Evolutionary conservation across 2,888 invertebrate species (phyloP).

Genomic region (Luperina testacea): DNA sequence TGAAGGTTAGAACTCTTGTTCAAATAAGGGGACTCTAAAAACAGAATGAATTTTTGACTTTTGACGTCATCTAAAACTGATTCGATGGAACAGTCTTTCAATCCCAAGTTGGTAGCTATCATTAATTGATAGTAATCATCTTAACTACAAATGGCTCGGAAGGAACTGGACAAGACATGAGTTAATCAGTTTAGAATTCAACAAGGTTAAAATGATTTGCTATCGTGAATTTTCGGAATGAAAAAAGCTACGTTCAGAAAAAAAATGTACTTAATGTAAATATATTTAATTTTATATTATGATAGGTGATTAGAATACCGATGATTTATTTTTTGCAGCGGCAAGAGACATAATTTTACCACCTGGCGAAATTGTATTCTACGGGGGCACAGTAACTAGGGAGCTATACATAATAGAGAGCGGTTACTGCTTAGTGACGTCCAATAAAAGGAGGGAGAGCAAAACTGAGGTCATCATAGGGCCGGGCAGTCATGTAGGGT

Average conservation of each 20-base stretch:
- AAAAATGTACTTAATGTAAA: background rate
- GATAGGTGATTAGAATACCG: slow-evolving; percentile 2
- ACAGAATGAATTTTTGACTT: background rate
- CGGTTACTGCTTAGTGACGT: slow-evolving; percentile 87
- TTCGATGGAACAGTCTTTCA: slow-evolving; percentile 8
- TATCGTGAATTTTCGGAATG: background rate
- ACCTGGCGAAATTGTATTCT: slow-evolving; percentile 88
- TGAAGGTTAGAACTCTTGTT: slow-evolving; percentile 77
- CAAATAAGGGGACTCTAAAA: background rate
- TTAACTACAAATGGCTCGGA: slow-evolving; percentile 32
- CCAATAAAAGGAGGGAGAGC: slow-evolving; percentile 75
- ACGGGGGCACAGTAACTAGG: slow-evolving; percentile 87
- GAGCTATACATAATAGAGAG: slow-evolving; percentile 89
- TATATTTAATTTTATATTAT: background rate
- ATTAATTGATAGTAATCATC: slow-evolving; percentile 51
- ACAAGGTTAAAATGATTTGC: slow-evolving; percentile 32
- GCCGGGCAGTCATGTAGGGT: slow-evolving; percentile 86
- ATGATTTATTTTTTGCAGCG: slow-evolving; percentile 69
- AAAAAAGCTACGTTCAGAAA: background rate
- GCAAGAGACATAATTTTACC: slow-evolving; percentile 86
- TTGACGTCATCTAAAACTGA: slow-evolving; percentile 2
- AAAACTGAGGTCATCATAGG: slow-evolving; percentile 82
- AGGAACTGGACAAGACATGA: slow-evolving; percentile 30
- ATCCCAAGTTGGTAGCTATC: slow-evolving; percentile 18
- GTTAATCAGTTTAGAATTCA: slow-evolving; percentile 33